Evolutionary conservation across 2,113 vertebrate genomes (phyloP).

Genomic region (Spizaetus ornatus): DNA sequence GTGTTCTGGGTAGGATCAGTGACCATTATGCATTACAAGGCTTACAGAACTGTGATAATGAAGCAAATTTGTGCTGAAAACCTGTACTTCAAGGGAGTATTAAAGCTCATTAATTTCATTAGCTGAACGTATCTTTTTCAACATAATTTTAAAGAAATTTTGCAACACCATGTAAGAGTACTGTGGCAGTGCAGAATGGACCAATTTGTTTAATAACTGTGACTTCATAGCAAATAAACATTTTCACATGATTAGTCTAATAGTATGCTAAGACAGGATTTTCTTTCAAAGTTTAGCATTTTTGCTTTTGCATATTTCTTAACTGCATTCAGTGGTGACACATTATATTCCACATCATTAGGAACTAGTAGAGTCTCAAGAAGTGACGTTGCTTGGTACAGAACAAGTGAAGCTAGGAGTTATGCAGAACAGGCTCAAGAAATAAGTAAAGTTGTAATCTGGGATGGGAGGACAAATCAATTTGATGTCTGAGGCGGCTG

Average conservation of each 20-base stretch:
- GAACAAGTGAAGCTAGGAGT: neutral
- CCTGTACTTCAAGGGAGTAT: constrained; percentile 49
- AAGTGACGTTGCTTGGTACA: neutral
- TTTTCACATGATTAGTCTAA: constrained; percentile 49
- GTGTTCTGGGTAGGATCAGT: constrained; percentile 39
- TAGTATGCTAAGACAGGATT: neutral
- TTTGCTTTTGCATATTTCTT: constrained; percentile 9
- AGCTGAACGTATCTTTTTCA: constrained; percentile 43
- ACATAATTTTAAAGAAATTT: constrained; percentile 24
- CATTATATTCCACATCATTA: constrained; percentile 17
- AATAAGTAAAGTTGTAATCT: neutral
- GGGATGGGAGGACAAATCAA: neutral
- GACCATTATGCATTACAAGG: constrained; percentile 44
- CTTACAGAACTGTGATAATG: constrained; percentile 60
- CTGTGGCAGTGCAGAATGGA: neutral
- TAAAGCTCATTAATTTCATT: constrained; percentile 67
- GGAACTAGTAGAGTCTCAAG: neutral
- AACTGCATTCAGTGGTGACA: neutral
- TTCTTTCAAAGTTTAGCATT: neutral
- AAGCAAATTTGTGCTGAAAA: constrained; percentile 49
- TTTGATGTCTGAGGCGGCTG: neutral
- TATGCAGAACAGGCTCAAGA: neutral
- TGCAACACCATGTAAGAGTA: neutral
- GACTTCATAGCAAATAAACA: constrained; percentile 51
- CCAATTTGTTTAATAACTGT: constrained; percentile 51